A percentile compares a stretch with the other conserved stretches of the same genome.
phyloP scores from a whole-genome alignment of 2,797 vertebrate species.

The Trichosurus vulpecula region DNA sequence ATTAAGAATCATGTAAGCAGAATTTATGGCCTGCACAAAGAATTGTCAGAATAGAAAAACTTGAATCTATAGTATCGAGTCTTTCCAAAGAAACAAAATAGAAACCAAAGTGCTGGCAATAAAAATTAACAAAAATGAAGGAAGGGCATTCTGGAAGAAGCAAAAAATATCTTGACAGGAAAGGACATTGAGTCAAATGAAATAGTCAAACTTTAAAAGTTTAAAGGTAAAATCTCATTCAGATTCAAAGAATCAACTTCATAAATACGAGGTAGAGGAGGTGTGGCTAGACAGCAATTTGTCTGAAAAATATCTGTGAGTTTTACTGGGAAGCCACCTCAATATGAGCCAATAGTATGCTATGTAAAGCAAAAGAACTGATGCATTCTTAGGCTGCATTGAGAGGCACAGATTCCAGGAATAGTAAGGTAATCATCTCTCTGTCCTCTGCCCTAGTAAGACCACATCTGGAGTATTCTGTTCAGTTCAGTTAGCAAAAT shows the following conservation, averaged over 20 bases:
- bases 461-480: conserved; percentile 41
- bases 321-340: conserved; percentile 41
- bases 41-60: background rate
- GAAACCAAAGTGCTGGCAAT: background rate
- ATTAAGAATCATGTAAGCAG: background rate
- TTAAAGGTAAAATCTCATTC: background rate
- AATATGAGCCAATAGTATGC: conserved; percentile 22
- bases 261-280: background rate
- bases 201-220: background rate
- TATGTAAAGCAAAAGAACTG: conserved; percentile 48
- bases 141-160: background rate
- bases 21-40: background rate
- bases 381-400: conserved; percentile 48
- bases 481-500: background rate
- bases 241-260: conserved; percentile 1
- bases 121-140: background rate
- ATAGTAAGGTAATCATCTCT: conserved; percentile 23
- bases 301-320: conserved; percentile 30
- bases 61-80: background rate
- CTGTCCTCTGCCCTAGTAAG: conserved; percentile 11
- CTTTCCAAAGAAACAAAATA: background rate
- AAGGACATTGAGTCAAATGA: background rate
- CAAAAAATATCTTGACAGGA: background rate
- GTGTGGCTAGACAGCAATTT: background rate
- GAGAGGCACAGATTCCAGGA: conserved; percentile 40